Evolutionary conservation across 2,888 invertebrate genomes (phyloP).

Genomic region (Tachystola acroxantha): DNA sequence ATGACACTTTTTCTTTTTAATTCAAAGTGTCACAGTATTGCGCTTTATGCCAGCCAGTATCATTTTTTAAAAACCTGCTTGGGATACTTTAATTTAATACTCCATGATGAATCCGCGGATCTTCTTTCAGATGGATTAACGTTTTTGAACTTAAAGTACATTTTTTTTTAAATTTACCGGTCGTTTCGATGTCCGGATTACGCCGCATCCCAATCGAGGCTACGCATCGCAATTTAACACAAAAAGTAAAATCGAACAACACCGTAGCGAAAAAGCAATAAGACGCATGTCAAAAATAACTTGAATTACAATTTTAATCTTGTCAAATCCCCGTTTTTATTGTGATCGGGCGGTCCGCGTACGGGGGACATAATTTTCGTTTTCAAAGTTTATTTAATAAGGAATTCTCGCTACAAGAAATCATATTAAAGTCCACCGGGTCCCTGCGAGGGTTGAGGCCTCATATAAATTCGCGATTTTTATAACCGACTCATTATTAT

Average conservation of each 20-base stretch:
- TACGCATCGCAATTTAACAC: constrained; percentile 34
- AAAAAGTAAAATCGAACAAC: constrained; percentile 35
- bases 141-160: constrained; percentile 22
- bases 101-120: constrained; percentile 10
- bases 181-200: constrained; percentile 41
- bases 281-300: constrained; percentile 70
- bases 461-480: constrained; percentile 71
- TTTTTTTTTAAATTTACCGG: constrained; percentile 23
- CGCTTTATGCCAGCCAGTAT: constrained; percentile 38
- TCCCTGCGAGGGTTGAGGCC: constrained; percentile 33
- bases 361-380: constrained; percentile 64
- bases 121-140: constrained; percentile 14
- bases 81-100: constrained; percentile 12
- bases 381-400: constrained; percentile 73
- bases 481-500: constrained; percentile 71
- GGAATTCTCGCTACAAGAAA: constrained; percentile 63
- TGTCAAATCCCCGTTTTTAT: constrained; percentile 76
- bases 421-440: constrained; percentile 52
- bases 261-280: constrained; percentile 71
- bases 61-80: constrained; percentile 19
- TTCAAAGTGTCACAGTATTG: constrained; percentile 38
- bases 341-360: constrained; percentile 49
- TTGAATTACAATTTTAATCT: constrained; percentile 77
- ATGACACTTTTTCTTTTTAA: constrained; percentile 50
- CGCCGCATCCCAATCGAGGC: constrained; percentile 28